Percentiles rank a stretch among this genome's conserved stretches.
These are phyloP conservation scores for Scomber scombrus DNA, from an alignment of 2,113 vertebrate species.

Conservation along the genomic window DNA sequence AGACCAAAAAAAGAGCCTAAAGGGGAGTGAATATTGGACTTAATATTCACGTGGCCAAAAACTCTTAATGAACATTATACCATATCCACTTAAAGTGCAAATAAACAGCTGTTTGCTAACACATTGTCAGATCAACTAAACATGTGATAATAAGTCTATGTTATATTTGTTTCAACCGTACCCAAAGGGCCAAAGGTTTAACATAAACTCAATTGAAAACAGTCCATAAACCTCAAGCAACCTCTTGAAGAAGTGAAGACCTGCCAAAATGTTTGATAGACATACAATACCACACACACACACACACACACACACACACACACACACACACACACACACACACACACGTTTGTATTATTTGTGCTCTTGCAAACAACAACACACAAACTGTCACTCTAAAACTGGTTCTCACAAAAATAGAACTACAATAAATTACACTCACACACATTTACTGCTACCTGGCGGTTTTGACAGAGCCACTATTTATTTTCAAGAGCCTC, in stretches of 20 bases:
- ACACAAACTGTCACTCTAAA: conserved; percentile 1
- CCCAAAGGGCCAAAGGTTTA: no score
- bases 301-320: neutral
- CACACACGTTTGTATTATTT: neutral
- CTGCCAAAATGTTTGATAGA: neutral
- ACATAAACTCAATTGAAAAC: no score
- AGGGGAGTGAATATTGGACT: neutral
- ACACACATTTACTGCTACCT: conserved; percentile 21
- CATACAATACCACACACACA: neutral
- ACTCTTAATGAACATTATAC: neutral
- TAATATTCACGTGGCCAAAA: neutral
- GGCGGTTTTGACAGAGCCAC: conserved; percentile 19
- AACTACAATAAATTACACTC: conserved; percentile 13
- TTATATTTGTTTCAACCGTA: no score
- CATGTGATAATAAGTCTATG: no score
- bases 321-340: neutral
- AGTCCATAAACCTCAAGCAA: neutral
- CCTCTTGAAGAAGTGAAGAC: neutral
- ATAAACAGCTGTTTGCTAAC: no score
- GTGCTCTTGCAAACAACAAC: neutral
- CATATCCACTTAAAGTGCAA: no score
- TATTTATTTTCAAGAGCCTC: conserved; percentile 38
- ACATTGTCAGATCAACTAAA: no score
- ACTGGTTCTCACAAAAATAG: conserved; percentile 25
- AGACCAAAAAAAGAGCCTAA: neutral